These are phyloP conservation scores for Tauraco hartlaubi DNA, from an alignment of 2,797 vertebrate species.

Conservation along the genomic window DNA sequence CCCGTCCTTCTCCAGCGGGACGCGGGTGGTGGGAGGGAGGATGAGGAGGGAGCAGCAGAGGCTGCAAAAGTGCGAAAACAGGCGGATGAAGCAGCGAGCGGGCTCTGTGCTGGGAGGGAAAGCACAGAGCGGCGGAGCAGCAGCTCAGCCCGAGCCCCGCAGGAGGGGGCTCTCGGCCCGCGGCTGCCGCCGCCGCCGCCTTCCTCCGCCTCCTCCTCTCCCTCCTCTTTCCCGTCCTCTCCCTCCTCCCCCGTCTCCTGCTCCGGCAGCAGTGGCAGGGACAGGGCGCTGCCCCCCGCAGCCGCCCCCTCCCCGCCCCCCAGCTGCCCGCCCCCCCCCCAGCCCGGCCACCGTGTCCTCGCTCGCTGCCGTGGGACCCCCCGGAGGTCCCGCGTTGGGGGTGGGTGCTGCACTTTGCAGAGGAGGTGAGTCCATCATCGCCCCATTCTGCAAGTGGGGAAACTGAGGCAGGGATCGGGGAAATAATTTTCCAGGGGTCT, in stretches of 20 bases:
- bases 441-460: not conserved
- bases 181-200: not conserved
- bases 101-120: not conserved
- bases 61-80: not conserved
- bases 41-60: not conserved
- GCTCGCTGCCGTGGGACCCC: not conserved
- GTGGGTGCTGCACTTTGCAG: not conserved
- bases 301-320: not conserved
- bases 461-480: not conserved
- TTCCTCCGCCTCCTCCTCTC: too few relatives aligned
- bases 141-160: not conserved
- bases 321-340: not conserved
- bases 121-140: not conserved
- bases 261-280: not conserved
- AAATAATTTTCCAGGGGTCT: not conserved
- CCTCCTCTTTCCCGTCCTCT: not conserved
- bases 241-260: not conserved
- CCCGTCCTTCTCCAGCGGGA: not conserved
- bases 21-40: not conserved
- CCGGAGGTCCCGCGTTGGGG: too few relatives aligned
- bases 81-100: accelerated
- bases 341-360: not conserved
- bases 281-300: not conserved
- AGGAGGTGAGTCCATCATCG: not conserved
- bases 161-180: slow-evolving; percentile 6